Percentiles rank a stretch among this genome's conserved stretches.
phyloP scores from a whole-genome alignment of 2,113 vertebrate species.

The Chaetodon trifascialis region DNA sequence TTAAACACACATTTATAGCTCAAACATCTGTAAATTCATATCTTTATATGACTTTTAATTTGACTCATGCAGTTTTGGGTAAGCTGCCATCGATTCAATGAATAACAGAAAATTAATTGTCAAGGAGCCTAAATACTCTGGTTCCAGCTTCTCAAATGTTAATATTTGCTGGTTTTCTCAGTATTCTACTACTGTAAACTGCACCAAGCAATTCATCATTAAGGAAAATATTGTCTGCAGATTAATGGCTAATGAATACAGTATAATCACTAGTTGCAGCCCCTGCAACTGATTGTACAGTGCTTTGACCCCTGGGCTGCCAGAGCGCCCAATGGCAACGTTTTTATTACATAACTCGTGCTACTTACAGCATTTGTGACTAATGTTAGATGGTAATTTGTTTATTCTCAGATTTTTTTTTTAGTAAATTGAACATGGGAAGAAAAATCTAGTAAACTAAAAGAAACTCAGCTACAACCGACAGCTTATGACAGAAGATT shows the following conservation, averaged over 20 bases:
- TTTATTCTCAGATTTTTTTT: neutral
- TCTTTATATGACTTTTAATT: too few relatives aligned
- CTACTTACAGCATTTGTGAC: neutral
- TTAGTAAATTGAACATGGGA: neutral
- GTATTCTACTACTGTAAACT: too few relatives aligned
- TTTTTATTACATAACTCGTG: neutral
- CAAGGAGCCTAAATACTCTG: too few relatives aligned
- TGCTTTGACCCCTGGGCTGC: neutral
- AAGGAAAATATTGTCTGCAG: neutral
- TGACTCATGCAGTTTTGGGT: too few relatives aligned
- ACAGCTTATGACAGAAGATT: neutral
- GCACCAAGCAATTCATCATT: too few relatives aligned
- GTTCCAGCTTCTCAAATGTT: neutral
- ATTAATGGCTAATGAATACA: neutral
- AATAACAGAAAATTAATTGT: too few relatives aligned
- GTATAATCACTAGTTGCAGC: too few relatives aligned
- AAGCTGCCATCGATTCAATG: too few relatives aligned
- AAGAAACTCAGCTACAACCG: neutral
- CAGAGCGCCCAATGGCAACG: neutral
- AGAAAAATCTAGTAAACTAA: neutral
- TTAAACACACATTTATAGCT: too few relatives aligned
- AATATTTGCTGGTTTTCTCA: neutral
- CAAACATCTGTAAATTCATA: too few relatives aligned
- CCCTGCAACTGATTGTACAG: neutral
- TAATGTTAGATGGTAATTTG: neutral